These are phyloP conservation scores for Coryphaenoides rupestris DNA, from an alignment of 2,113 vertebrate species.

Conservation along the genomic window DNA sequence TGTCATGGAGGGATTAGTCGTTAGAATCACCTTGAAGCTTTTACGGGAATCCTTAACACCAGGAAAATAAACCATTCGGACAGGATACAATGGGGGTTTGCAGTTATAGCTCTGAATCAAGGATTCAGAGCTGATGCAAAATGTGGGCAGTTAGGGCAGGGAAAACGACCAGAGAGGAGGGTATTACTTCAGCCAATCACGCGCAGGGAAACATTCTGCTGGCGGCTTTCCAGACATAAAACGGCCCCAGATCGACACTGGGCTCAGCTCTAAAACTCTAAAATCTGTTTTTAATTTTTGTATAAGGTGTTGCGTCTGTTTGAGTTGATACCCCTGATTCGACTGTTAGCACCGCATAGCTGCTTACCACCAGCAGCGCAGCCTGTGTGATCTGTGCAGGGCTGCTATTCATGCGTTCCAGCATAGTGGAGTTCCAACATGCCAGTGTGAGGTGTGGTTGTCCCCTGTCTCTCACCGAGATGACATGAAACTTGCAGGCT, in stretches of 20 bases:
- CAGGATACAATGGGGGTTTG: constrained; percentile 5
- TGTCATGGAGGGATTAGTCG: no score
- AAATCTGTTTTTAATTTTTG: background rate
- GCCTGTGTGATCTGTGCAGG: no score
- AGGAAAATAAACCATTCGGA: no score
- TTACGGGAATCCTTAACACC: no score
- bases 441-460: constrained; percentile 58
- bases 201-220: constrained; percentile 23
- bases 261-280: no score
- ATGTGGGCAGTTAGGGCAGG: constrained; percentile 1
- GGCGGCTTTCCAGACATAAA: constrained; percentile 47
- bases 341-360: background rate
- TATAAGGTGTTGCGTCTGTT: background rate
- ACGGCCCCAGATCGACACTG: constrained; percentile 36
- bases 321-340: background rate
- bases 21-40: no score
- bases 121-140: background rate
- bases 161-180: constrained; percentile 38
- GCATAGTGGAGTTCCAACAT: constrained; percentile 36
- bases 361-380: no score
- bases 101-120: constrained; percentile 23
- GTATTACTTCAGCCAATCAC: constrained; percentile 40
- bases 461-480: constrained; percentile 36
- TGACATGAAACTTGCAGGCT: constrained; percentile 51
- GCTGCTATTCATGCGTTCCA: no score